Evolutionary conservation across 2,888 invertebrate genomes (phyloP), one percentile per base, ranked within the genome.

Genomic region (Athrips mouffetella): DNA sequence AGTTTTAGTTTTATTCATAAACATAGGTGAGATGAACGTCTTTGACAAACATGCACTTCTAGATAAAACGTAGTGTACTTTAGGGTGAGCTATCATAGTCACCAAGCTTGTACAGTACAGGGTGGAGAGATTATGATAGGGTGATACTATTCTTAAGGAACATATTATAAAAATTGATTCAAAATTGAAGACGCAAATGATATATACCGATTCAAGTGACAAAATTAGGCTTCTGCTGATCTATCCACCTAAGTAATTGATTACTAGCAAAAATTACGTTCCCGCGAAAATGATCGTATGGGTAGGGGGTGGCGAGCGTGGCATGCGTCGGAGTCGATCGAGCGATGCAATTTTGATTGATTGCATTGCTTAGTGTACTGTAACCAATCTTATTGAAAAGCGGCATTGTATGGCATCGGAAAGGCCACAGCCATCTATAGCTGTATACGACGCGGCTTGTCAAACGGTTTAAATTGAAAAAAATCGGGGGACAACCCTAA

Each of bases 331-430:
- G 65, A 73, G 70, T 71, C 80, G 80, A 80, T 81, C 79, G 80
- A 77, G 70, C 84, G 80, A 79, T 78, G 82, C 84, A 78, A 85
- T 85, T 85, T 85, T 88, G 88, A 88, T 88, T 87, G 88, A 88
- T 88, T 83, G 85, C 83, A 76, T 80, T 87, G 88, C 84, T 85
- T 85, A 87, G 85, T 88, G 88, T 87, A 85, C 77, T 87, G 88
- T 88, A 81, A 87, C 88, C 85, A 81, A 88, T 87, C 86, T 87
- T 83, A 88, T 87, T 87, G 88, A 86, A 87, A 86, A 84, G 80
- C 77, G 67, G 70, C 73, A 84, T 88, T 87, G 85, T 84, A 70
- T 60, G 70, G 67, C 62, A 70, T 76, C 76, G 73, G 76, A 82
- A 84, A 82, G 82, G 81, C 81, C 83, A 75, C 68, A 55, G 74